Evolutionary conservation across 2,113 vertebrate species (phyloP), one percentile per base, ranked within the genome.

Genomic region (Cercocebus atys): DNA sequence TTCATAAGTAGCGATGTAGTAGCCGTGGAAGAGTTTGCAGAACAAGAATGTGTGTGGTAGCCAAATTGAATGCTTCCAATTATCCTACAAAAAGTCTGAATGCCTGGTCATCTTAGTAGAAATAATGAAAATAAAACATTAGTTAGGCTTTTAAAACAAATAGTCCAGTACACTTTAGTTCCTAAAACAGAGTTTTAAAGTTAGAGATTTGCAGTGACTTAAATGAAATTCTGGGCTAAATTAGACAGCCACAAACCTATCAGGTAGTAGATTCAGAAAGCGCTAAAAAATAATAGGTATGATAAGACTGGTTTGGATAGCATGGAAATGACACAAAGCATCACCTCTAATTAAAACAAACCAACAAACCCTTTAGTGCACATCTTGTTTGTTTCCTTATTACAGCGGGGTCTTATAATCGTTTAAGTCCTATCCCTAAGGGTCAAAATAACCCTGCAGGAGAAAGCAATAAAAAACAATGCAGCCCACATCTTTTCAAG

Each of bases 141-240:
- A 93, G 6, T 89, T 93, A 93, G 79, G n/a, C 79, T 94, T 88
- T 98, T 81, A 95, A 96, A 68, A 93, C 27, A 93, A 95, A 84
- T 61, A 90, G 18, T 64, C 90, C 50, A 94, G 32, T 16, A 89
- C 79, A 23, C n/a, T 95, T 97, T 88, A 32, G 22, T 88, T 25
- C 22, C 94, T 97, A 88, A 95, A 96, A 79, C 70, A 93, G n/a
- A 93, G 25, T 95, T 93, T 94, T 85, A 76, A 95, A 68, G 35
- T 92, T 96, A 84, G 40, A 27, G 30, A 89, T 73, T 93, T 89
- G 32, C 45, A 92, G 35, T 84, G 47, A 96, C 59, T 88, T 90
- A 70, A 92, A 27, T 86, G 52, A 92, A 94, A 78, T 18, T 89
- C 45, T 73, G 80, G 64, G 16, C 12, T 94, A 82, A 68, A 70